These are phyloP conservation scores for Pseudorasbora parva DNA, from an alignment of 2,113 vertebrate genomes.

Conservation along the genomic window DNA sequence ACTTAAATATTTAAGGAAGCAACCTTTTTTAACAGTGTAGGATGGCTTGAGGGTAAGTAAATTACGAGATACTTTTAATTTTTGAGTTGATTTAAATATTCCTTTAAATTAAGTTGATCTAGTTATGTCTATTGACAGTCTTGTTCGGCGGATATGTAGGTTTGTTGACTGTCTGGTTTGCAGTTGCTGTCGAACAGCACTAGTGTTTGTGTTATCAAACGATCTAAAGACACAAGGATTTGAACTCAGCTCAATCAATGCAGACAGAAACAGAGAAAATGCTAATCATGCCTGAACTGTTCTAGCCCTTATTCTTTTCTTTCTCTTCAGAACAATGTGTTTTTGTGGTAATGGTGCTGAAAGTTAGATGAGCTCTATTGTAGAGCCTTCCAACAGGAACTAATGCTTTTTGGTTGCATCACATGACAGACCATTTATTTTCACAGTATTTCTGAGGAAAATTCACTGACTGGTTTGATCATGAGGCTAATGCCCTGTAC, in stretches of 20 bases:
- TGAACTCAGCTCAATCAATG: conserved; percentile 40
- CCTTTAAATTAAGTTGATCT: background rate
- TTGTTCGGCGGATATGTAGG: background rate
- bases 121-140: background rate
- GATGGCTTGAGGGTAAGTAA: no score
- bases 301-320: background rate
- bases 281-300: conserved; percentile 18
- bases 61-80: no score
- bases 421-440: conserved; percentile 24
- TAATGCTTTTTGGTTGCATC: background rate
- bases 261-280: conserved; percentile 23
- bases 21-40: no score
- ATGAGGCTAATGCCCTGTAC: background rate
- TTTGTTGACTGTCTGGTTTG: background rate
- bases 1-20: no score
- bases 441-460: conserved; percentile 5
- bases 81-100: no score
- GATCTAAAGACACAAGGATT: conserved; percentile 17
- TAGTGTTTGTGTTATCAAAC: conserved; percentile 30
- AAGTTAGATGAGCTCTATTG: background rate
- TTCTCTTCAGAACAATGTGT: background rate
- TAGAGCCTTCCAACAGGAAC: background rate
- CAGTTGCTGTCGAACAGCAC: conserved; percentile 21
- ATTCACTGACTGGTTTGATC: background rate
- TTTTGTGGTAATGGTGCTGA: background rate